Evolutionary conservation across 2,113 vertebrate species (phyloP), one percentile per base, ranked within the genome.

Genomic region (Anhinga anhinga): DNA sequence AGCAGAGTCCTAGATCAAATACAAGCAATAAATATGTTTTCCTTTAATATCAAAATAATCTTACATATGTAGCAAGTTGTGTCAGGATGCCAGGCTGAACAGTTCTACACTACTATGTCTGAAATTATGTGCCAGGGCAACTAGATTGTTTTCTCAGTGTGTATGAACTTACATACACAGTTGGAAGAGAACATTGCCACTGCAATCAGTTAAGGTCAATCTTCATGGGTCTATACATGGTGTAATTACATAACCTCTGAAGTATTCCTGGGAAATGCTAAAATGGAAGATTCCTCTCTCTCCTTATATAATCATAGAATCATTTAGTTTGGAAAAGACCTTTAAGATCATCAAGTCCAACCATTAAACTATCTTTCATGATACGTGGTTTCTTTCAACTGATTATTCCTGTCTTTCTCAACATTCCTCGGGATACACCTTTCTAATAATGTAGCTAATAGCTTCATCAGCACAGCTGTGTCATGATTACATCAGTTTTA

Each of bases 51-150:
- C 49, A 66, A 88, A 82, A 62, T 30, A 4, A 16, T 56, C 42
- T 70, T 61, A 47, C 11, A 36, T 34, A 11, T 2, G 7, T 55
- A 61, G 3, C 15, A 85, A n/a, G 7, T 11, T 44, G 30, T 29
- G 82, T 20, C 18, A 18, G 27, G 34, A 66, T 79, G 15, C 5
- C 56, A 90, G 34, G 55, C 10, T 25, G 13, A 88, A 19, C 13
- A 59, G 16, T 67, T 73, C 34, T 73, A 19, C 12, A 19, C 8
- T 87, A 0, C 0, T 34, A 14, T 34, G 5, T 52, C 11, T 52
- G 42, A 89, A 82, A 6, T 17, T 82, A 71, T 11, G 34, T 74
- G 45, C 23, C 21, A 73, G 15, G 20, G 12, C 6, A 84, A 15
- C 9, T 25, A 10, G 21, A n/a, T 22, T 67, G 13, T 49, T 76